These are phyloP conservation scores for Ascaphus truei DNA, from an alignment of 2,113 vertebrate species.

Conservation along the genomic window DNA sequence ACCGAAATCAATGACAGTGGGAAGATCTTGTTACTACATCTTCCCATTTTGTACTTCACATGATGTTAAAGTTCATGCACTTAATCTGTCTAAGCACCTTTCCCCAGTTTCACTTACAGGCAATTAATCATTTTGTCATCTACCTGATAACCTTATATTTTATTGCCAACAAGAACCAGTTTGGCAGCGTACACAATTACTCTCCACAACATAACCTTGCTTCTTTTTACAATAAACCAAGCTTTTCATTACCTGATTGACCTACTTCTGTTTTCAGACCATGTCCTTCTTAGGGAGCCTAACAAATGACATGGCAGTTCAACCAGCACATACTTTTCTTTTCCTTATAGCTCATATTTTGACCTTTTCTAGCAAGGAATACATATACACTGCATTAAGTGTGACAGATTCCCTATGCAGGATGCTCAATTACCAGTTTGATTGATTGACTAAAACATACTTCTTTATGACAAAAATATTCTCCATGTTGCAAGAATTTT, in stretches of 20 bases:
- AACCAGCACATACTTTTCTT: slow-evolving; percentile 7
- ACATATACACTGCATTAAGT: slow-evolving; percentile 18
- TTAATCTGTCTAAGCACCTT: slow-evolving; percentile 58
- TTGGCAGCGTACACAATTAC: slow-evolving; percentile 35
- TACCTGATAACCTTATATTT: slow-evolving; percentile 57
- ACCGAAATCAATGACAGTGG: slow-evolving; percentile 41
- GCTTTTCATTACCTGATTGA: slow-evolving; percentile 30
- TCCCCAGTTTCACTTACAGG: slow-evolving; percentile 60
- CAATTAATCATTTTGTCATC: slow-evolving; percentile 73
- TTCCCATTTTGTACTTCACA: slow-evolving; percentile 36
- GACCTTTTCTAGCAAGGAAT: slow-evolving; percentile 20
- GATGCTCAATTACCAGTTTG: slow-evolving; percentile 19
- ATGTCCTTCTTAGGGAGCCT: slow-evolving; percentile 26
- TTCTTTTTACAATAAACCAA: slow-evolving; percentile 22
- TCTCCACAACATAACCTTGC: slow-evolving; percentile 28
- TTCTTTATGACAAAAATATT: too few species aligned
- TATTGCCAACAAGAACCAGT: slow-evolving; percentile 33
- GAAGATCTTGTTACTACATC: slow-evolving; percentile 50
- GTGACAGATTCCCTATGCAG: slow-evolving; percentile 15
- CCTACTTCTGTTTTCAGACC: slow-evolving; percentile 35
- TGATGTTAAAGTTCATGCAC: slow-evolving; percentile 45
- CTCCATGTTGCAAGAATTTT: too few species aligned
- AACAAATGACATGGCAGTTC: not conserved
- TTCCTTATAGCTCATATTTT: not conserved
- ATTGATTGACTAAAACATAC: too few species aligned